Evolutionary conservation across 2,888 invertebrate species (phyloP).

Genomic region (Yponomeuta sedellus): DNA sequence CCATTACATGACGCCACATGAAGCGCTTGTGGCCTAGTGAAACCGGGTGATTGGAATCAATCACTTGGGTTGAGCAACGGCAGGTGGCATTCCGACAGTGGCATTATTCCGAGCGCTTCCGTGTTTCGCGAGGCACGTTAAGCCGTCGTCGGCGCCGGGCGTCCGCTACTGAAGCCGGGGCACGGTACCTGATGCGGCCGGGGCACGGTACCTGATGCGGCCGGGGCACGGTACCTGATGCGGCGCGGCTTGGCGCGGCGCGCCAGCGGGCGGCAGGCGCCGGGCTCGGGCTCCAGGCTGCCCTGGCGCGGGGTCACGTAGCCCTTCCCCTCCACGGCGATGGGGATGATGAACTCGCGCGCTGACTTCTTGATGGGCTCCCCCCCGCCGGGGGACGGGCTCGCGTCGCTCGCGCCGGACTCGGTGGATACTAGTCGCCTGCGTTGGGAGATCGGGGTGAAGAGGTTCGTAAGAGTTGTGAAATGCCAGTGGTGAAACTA

Average conservation of each 20-base stretch:
- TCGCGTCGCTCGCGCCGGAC: constrained; percentile 70
- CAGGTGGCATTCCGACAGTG: too few species aligned
- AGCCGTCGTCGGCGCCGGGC: too few species aligned
- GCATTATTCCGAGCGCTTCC: too few species aligned
- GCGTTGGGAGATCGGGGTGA: constrained; percentile 25
- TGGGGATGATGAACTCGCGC: constrained; percentile 94
- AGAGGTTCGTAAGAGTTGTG: neutral
- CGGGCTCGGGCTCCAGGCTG: constrained; percentile 85
- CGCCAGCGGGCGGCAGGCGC: constrained; percentile 60
- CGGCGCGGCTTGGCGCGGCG: constrained; percentile 74
- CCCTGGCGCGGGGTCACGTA: constrained; percentile 85
- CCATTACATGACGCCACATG: too few species aligned
- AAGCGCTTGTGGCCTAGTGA: too few species aligned
- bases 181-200: too few species aligned
- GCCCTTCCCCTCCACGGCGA: constrained; percentile 93
- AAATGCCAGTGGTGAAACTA: too few species aligned
- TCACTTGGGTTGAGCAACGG: too few species aligned
- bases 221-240: constrained; percentile 72
- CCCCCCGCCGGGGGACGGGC: constrained; percentile 61
- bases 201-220: too few species aligned
- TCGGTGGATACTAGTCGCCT: constrained; percentile 78
- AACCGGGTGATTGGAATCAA: too few species aligned
- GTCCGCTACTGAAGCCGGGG: too few species aligned
- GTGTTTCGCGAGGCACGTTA: too few species aligned
- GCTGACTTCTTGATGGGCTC: constrained; percentile 90